Evolutionary conservation across 2,113 vertebrate species (phyloP).

Genomic region (Hippocampus abdominalis): DNA sequence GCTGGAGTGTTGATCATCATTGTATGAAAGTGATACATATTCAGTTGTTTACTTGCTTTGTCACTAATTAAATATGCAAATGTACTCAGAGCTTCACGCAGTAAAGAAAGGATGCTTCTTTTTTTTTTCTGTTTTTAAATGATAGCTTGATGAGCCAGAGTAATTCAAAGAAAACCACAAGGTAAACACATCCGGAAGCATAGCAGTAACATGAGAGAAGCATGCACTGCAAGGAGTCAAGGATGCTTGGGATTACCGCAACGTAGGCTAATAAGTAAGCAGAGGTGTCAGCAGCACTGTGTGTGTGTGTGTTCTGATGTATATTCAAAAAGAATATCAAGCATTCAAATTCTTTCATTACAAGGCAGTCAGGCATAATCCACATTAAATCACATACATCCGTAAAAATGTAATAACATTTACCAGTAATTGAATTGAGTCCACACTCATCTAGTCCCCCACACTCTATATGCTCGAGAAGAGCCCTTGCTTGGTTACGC

Average conservation of each 20-base stretch:
- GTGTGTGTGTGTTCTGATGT: constrained; percentile 10
- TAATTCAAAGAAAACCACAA: background rate
- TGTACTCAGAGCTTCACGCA: background rate
- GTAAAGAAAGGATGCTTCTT: background rate
- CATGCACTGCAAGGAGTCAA: constrained; percentile 3
- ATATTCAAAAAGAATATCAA: constrained; percentile 50
- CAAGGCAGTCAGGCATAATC: constrained; percentile 34
- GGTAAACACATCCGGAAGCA: background rate
- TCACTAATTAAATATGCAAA: constrained; percentile 49
- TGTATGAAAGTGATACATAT: constrained; percentile 29
- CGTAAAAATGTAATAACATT: constrained; percentile 37
- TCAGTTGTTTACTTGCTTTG: constrained; percentile 32
- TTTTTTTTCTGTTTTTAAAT: background rate
- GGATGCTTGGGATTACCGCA: constrained; percentile 17
- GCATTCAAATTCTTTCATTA: constrained; percentile 37
- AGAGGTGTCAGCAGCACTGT: constrained; percentile 10
- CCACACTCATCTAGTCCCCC: constrained; percentile 6
- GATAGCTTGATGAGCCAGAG: background rate
- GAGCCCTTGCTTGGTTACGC: constrained; percentile 37
- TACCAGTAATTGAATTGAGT: constrained; percentile 38
- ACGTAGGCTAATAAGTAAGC: constrained; percentile 8
- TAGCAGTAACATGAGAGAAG: constrained; percentile 8
- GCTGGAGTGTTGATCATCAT: constrained; percentile 39
- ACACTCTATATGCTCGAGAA: constrained; percentile 6
- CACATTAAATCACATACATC: constrained; percentile 51